Conservation (phyloP, 2,888 invertebrate genomes). For the Sphaerophoria taeniata region DNA sequence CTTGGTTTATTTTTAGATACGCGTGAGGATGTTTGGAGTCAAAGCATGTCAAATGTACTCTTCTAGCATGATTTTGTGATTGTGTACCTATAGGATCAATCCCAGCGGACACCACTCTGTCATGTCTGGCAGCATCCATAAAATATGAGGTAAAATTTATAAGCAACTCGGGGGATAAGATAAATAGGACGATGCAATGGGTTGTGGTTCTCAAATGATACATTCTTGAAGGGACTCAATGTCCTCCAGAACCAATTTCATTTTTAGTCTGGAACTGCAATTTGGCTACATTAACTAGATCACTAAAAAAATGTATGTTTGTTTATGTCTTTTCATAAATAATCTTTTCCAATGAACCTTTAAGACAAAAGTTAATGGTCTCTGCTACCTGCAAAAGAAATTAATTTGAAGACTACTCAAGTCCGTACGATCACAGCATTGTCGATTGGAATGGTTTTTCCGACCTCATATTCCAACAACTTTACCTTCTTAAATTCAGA, state of each 20-base stretch:
- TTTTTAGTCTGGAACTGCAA: no score
- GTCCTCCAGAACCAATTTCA: not conserved
- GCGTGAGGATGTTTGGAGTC: conserved; percentile 22
- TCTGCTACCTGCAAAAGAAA: conserved; percentile 57
- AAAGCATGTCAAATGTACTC: conserved; percentile 56
- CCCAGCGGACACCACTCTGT: conserved; percentile 48
- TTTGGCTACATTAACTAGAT: not conserved
- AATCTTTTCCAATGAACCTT: conserved; percentile 50
- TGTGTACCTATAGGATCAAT: conserved; percentile 14
- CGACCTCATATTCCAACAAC: not conserved
- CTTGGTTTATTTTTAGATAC: conserved; percentile 27
- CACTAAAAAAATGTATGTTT: not conserved
- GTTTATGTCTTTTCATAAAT: conserved; percentile 44
- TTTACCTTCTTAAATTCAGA: not conserved
- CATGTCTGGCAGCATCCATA: conserved; percentile 33
- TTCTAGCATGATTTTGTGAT: conserved; percentile 41
- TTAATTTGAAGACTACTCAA: conserved; percentile 20
- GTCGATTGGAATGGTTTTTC: not conserved
- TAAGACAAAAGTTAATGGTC: conserved; percentile 32
- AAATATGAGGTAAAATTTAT: conserved; percentile 21
- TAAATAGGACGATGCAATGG: not conserved
- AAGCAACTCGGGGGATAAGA: not conserved
- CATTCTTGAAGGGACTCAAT: conserved; percentile 34
- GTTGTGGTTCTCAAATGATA: conserved; percentile 41
- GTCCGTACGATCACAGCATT: not conserved